phyloP scores from a whole-genome alignment of 1,140 invertebrate genomes.

The Acromyrmex charruanus region DNA sequence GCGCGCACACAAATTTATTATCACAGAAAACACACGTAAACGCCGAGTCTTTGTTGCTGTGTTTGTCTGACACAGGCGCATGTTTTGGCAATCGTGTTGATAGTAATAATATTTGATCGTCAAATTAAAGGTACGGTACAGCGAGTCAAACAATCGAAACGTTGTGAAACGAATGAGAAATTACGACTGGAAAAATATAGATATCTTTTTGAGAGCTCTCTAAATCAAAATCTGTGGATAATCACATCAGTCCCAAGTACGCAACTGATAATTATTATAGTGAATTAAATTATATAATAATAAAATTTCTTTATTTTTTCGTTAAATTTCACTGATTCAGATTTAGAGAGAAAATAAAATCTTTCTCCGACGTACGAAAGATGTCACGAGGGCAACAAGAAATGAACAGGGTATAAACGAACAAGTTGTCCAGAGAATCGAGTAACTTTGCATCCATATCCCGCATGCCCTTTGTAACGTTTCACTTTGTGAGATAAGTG shows the following conservation, averaged over 20 bases:
- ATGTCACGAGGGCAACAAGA: not conserved
- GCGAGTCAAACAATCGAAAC: not conserved
- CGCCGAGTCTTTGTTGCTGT: not conserved
- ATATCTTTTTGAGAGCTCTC: too few relatives aligned
- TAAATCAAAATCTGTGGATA: too few relatives aligned
- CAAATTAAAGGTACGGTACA: constrained; percentile 3
- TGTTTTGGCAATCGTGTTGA: constrained; percentile 6
- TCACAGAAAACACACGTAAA: constrained; percentile 10
- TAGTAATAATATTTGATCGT: constrained; percentile 35
- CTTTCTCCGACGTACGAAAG: not conserved
- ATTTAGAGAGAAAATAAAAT: not conserved
- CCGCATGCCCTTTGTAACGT: not conserved
- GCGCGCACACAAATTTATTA: constrained; percentile 33
- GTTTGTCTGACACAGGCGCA: constrained; percentile 22
- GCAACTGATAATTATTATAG: too few relatives aligned
- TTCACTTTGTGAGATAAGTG: not conserved
- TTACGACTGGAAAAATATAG: not conserved
- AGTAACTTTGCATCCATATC: not conserved
- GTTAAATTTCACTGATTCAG: too few relatives aligned
- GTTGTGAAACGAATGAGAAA: not conserved
- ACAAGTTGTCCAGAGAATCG: not conserved
- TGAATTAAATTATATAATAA: too few relatives aligned
- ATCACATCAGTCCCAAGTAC: too few relatives aligned
- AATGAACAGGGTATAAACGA: not conserved
- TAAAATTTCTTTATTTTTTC: too few relatives aligned